A percentile compares a stretch with the other conserved stretches of the same genome.
Conservation (phyloP, 2,113 vertebrate genomes). For the Otis tarda region DNA sequence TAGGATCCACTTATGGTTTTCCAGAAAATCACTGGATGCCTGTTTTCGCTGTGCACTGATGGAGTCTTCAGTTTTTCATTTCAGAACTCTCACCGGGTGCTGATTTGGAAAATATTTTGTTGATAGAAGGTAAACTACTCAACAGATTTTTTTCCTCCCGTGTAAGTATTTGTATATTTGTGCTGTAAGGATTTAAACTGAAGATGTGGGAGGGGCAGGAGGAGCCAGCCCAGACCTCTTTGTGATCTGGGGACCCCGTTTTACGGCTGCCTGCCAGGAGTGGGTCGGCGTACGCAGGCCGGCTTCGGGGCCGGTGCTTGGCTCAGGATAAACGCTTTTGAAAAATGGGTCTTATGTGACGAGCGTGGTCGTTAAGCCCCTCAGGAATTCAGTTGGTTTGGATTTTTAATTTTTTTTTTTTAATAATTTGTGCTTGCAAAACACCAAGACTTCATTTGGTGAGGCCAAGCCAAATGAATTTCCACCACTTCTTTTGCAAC, state of each 20-base stretch:
- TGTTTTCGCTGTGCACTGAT: not conserved
- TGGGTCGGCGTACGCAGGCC: not conserved
- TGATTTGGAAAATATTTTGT: not conserved
- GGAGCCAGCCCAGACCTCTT: not conserved
- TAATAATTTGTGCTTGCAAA: not conserved
- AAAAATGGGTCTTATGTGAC: not conserved
- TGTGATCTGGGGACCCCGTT: not conserved
- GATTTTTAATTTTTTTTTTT: not conserved
- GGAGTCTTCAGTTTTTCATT: not conserved
- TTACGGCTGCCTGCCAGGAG: not conserved
- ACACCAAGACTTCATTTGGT: not conserved
- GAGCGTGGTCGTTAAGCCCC: not conserved
- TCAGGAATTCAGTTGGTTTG: not conserved
- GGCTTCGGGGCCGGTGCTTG: not conserved
- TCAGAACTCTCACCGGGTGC: not conserved
- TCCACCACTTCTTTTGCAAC: not conserved
- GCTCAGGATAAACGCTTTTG: not conserved
- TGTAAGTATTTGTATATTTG: not conserved
- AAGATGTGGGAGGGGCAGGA: not conserved
- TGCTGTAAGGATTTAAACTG: not conserved
- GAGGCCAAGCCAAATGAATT: not conserved
- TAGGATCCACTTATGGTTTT: not conserved
- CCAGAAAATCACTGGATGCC: not conserved
- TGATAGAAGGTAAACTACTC: not conserved
- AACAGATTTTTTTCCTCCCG: not conserved